Evolutionary conservation across 2,797 vertebrate species (phyloP), one percentile per base, ranked within the genome.

Genomic region (Parauchenoglanis punctatus): DNA sequence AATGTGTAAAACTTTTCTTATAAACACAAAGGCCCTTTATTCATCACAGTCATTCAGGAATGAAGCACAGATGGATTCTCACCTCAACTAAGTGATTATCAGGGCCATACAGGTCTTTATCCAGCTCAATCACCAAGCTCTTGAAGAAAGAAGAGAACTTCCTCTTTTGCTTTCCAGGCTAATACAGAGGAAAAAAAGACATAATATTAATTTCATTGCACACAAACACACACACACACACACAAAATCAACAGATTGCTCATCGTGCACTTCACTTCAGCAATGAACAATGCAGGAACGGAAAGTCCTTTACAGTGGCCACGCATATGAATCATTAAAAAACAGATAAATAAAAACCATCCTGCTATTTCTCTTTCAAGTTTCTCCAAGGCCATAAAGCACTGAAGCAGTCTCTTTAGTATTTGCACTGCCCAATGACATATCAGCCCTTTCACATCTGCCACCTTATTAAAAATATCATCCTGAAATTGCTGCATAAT

Each of bases 131-230:
- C 91, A 99, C 99, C 94, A 99, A 95, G 93, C 99, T 99, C 95
- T 99, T 99, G 90, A 99, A 99, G 93, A 99, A 99, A 0, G 98
- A 99, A 0, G 98, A 99, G 93, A 99, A 99, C 94, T 99, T 99
- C 92, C 99, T 96, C 93, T 99, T 99, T 91, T 96, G 95, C 88
- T 96, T 96, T 88, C 95, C 95, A 0, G 96, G 95, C 96, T 96
- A 91, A 67, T 83, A 31, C 1, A 3, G 23, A 63, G 31, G 0
- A 6, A 0, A 31, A 81, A n/a, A 80, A 28, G 13, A 35, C 52
- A 75, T 17, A 23, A 56, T 46, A 44, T 81, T 44, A 12, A 81
- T 81, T 81, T 81, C 12, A 18, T 12, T 12, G 23, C 73, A 52
- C 46, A 52, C 11, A 75, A n/a, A 56, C 76, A 12, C 28, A 58